These are phyloP conservation scores for Enteromius thamalakanensis DNA, from an alignment of 2,797 vertebrate species.

Conservation along the genomic window DNA sequence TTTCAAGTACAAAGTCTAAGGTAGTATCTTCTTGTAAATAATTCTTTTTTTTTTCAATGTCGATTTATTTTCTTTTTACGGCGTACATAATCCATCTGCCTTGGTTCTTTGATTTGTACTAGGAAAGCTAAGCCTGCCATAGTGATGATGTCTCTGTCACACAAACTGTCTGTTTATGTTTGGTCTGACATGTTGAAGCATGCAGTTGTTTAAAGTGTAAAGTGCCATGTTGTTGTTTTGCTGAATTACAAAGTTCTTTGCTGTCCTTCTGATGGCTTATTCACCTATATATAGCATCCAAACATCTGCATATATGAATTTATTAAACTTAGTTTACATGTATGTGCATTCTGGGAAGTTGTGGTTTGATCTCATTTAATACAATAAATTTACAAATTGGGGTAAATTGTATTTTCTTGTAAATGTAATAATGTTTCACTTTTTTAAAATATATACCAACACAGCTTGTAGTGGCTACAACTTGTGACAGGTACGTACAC, in stretches of 20 bases:
- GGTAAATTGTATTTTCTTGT: neutral
- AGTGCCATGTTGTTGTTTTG: slow-evolving; percentile 28
- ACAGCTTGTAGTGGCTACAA: neutral
- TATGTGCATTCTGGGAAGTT: neutral
- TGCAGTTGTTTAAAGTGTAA: slow-evolving; percentile 24
- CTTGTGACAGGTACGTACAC: neutral
- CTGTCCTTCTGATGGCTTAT: neutral
- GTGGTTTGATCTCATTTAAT: neutral
- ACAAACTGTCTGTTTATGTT: slow-evolving; percentile 43
- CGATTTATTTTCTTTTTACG: neutral
- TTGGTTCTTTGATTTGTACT: neutral
- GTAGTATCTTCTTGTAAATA: neutral
- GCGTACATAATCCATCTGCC: neutral
- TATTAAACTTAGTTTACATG: neutral
- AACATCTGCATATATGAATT: neutral
- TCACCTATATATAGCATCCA: neutral
- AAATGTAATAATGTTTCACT: neutral
- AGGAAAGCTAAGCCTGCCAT: slow-evolving; percentile 15
- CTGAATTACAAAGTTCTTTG: slow-evolving; percentile 31
- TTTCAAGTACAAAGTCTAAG: neutral
- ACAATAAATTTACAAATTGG: neutral
- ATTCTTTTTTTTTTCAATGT: no score
- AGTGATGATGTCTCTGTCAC: slow-evolving; percentile 40
- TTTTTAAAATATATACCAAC: neutral
- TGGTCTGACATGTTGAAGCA: slow-evolving; percentile 40